A percentile compares a stretch with the other conserved stretches of the same genome.
Evolutionary conservation across 2,888 invertebrate species (phyloP).

Genomic region (Lycaena phlaeas): DNA sequence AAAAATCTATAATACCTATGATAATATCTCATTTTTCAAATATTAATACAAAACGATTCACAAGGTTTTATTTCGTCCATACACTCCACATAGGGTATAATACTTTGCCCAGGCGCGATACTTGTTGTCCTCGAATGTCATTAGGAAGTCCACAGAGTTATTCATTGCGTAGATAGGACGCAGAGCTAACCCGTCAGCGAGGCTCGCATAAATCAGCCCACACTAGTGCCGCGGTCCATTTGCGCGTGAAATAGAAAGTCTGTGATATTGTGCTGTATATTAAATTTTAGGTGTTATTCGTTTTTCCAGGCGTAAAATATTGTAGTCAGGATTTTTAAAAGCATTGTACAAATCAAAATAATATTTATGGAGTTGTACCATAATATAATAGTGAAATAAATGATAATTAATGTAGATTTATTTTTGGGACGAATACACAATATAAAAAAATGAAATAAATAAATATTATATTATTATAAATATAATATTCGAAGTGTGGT

Average conservation of each 20-base stretch:
- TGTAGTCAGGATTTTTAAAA: not conserved
- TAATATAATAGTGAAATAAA: not conserved
- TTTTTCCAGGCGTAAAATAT: constrained; percentile 7
- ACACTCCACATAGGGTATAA: no score
- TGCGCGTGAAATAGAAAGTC: constrained; percentile 50
- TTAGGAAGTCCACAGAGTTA: constrained; percentile 17
- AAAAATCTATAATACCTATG: no score
- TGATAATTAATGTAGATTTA: no score
- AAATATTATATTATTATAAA: no score
- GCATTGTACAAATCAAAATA: not conserved
- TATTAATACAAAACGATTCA: no score
- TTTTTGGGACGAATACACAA: no score
- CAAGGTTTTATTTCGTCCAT: no score
- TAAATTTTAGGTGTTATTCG: constrained; percentile 16
- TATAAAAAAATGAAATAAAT: no score
- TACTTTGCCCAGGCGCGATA: no score
- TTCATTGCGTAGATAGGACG: constrained; percentile 18
- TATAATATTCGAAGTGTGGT: no score
- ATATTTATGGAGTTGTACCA: not conserved
- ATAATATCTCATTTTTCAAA: no score
- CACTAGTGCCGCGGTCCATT: constrained; percentile 28
- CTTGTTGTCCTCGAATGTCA: not conserved
- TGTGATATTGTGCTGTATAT: constrained; percentile 13
- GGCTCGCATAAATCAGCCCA: constrained; percentile 38
- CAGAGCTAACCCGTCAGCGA: constrained; percentile 14